A percentile compares a stretch with the other conserved stretches of the same genome.
phyloP scores from a whole-genome alignment of 1,140 invertebrate species.

The Drosophila neocordata region DNA sequence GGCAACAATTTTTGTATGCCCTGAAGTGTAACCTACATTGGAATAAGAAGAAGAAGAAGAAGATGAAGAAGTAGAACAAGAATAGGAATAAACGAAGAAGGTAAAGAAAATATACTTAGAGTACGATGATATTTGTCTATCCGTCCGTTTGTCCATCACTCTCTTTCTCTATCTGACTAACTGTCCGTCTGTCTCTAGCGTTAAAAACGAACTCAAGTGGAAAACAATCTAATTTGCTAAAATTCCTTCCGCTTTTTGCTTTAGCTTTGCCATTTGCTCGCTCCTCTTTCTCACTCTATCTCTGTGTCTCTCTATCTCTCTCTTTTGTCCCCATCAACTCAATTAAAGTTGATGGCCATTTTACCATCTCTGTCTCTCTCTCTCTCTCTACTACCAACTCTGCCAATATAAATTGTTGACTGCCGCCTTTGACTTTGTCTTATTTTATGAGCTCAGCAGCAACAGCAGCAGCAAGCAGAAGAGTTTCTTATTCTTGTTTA shows the following conservation, averaged over 20 bases:
- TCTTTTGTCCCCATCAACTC: slow-evolving; percentile 69
- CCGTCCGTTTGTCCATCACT: slow-evolving; percentile 7
- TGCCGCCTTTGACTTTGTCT: slow-evolving; percentile 56
- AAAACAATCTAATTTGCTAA: slow-evolving; percentile 83
- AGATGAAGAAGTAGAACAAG: background rate
- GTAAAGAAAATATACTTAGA: slow-evolving; percentile 7
- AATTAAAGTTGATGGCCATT: slow-evolving; percentile 80
- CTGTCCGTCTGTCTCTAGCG: slow-evolving; percentile 51
- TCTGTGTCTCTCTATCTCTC: background rate
- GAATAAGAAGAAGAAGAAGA: background rate
- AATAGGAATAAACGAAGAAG: no score
- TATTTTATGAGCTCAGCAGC: slow-evolving; percentile 60
- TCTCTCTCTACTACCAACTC: slow-evolving; percentile 62
- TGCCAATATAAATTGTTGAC: slow-evolving; percentile 4
- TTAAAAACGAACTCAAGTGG: slow-evolving; percentile 82
- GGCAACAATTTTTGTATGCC: slow-evolving; percentile 32
- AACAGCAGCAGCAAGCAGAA: slow-evolving; percentile 10
- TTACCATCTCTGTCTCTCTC: slow-evolving; percentile 28
- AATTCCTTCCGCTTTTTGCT: slow-evolving; percentile 69
- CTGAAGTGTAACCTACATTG: slow-evolving; percentile 25
- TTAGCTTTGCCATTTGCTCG: slow-evolving; percentile 7
- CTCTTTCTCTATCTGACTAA: slow-evolving; percentile 1
- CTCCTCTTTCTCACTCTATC: background rate
- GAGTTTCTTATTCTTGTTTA: slow-evolving; percentile 42
- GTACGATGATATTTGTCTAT: slow-evolving; percentile 7